Base-by-base conservation (phyloP, 2,888 invertebrate species). In the Phrixothrix hirtus region DNA sequence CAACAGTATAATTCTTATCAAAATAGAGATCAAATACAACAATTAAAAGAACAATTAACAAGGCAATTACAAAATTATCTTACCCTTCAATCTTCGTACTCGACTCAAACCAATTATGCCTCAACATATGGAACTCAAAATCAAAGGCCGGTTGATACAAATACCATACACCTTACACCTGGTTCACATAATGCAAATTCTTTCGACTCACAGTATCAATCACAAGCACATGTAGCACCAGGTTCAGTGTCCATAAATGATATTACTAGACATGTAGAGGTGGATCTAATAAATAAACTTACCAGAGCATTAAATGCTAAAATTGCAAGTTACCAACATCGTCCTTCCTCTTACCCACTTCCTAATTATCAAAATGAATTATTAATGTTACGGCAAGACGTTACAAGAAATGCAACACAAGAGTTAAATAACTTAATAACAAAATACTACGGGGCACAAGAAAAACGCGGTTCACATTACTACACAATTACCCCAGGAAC, bases 401-500 rank as follows among this genome's bases (percentile, higher is more conserved):
- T 75, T 14, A 60, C 63, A 37, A 59, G 63, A 16, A 75, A 75
- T 47, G 47, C 75, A 10, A 73, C 72, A 2, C 58, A 59, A 30
- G 49, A 62, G 1, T 53, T 75, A n/a, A 65, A 75, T 27, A 65
- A 67, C 16, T 65, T 72, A 51, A 58, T 75, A 13, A 51, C 63
- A 9, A 63, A 59, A 17, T 64, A 68, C 16, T 75, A 74, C 48
- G 74, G 74, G 2, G 63, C 51, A n/a, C 73, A 74, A 59, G 56
- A 65, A 14, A 57, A 64, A 47, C 61, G 63, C 30, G 65, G 68
- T 36, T 63, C 66, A 55, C 72, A 70, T 37, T 66, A 61, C 25
- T 54, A 64, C 7, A 61, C 66, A 11, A 42, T 54, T 13, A 34
- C 64, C 1, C 57, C 48, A 31, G 66, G 67, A 6, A 57, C 64